Percentiles rank a stretch among this genome's conserved stretches.
Evolutionary conservation across 2,888 invertebrate genomes (phyloP).

Genomic region (Nebria salina): DNA sequence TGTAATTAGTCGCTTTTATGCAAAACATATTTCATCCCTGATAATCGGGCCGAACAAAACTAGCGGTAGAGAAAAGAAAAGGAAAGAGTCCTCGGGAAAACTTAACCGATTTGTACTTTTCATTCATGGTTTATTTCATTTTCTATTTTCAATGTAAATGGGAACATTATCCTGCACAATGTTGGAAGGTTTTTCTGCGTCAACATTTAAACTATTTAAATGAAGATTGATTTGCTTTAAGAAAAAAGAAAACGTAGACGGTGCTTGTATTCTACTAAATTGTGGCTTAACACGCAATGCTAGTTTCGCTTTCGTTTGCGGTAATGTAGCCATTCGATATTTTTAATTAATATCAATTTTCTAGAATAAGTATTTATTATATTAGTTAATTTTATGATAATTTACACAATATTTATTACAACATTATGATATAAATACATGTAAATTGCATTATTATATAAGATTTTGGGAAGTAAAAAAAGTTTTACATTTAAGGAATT

Average conservation of each 20-base stretch:
- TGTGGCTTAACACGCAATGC: too few species aligned
- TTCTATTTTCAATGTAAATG: slow-evolving; percentile 3
- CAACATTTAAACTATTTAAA: neutral
- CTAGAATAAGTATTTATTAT: too few species aligned
- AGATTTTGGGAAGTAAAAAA: too few species aligned
- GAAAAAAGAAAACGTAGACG: neutral
- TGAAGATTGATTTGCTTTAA: neutral
- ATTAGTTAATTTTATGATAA: too few species aligned
- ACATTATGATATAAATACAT: too few species aligned
- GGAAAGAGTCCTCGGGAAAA: neutral
- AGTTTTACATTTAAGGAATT: too few species aligned
- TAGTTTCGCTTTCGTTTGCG: too few species aligned
- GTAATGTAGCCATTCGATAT: too few species aligned
- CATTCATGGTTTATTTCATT: slow-evolving; percentile 5
- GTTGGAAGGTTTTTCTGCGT: neutral
- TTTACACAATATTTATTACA: too few species aligned
- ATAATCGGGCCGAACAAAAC: slow-evolving; percentile 26
- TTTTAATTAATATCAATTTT: too few species aligned
- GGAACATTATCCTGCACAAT: neutral
- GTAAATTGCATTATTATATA: too few species aligned
- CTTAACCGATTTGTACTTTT: slow-evolving; percentile 7
- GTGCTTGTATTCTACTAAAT: neutral
- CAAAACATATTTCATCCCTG: slow-evolving; percentile 44
- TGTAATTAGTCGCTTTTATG: slow-evolving; percentile 47
- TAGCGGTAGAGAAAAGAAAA: neutral